Conservation (phyloP, 2,888 invertebrate species). For the Hirtodrosophila cameraria region DNA sequence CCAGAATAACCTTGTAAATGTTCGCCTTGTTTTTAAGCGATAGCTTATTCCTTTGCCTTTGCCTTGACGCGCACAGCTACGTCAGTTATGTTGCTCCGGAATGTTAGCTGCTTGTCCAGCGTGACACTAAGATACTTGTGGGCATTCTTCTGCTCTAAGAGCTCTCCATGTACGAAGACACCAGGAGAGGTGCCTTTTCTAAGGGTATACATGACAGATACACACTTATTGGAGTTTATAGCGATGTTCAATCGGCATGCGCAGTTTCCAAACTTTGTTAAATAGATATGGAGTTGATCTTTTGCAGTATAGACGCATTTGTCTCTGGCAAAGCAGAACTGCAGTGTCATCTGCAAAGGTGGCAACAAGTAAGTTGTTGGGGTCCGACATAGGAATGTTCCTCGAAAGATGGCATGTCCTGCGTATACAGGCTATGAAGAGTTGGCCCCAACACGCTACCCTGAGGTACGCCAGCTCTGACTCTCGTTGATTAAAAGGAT, state of each 20-base stretch:
- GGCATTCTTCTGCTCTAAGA: not conserved
- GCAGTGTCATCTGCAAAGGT: constrained; percentile 7
- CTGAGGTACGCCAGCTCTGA: not conserved
- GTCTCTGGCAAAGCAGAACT: not conserved
- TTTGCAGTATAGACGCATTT: not conserved
- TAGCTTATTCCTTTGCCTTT: constrained; percentile 2
- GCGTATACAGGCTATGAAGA: not conserved
- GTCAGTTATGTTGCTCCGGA: too few relatives aligned
- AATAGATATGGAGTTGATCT: not conserved
- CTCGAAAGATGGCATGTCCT: too few relatives aligned
- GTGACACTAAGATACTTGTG: not conserved
- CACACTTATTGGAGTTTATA: not conserved
- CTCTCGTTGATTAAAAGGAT: not conserved
- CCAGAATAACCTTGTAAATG: not conserved
- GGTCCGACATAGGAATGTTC: not conserved
- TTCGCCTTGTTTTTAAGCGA: not conserved
- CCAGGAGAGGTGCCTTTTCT: not conserved
- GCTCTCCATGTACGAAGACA: not conserved
- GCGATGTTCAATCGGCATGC: not conserved
- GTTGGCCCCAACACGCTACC: not conserved
- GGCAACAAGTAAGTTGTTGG: not conserved
- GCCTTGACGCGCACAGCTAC: not conserved
- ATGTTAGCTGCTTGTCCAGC: too few relatives aligned
- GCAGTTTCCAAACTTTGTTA: not conserved
- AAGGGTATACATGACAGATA: not conserved